Conservation (phyloP, 2,797 vertebrate species). For the Coracias cyanogaster region DNA sequence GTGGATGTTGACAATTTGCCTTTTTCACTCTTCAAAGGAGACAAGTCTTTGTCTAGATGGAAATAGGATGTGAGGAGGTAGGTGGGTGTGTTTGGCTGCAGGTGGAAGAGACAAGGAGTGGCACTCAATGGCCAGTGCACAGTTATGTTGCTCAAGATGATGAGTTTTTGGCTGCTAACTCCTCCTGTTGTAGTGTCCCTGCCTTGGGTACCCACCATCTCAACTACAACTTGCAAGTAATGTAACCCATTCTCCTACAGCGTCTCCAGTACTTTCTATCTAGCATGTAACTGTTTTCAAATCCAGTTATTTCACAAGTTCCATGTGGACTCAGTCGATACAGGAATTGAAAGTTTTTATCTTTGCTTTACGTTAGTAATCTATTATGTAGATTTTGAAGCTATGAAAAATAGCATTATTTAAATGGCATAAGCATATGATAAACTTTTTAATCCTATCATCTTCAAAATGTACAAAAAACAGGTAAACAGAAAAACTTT, state of each 20-base stretch:
- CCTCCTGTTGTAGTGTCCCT: not conserved
- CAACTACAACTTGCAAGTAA: not conserved
- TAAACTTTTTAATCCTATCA: not conserved
- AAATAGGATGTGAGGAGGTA: not conserved
- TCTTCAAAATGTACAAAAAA: not conserved
- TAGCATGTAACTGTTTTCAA: not conserved
- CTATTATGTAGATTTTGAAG: not conserved
- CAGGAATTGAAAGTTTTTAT: not conserved
- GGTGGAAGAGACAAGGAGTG: not conserved
- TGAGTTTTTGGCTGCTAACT: not conserved
- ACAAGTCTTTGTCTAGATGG: not conserved
- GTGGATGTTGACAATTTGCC: not conserved
- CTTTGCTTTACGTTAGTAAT: not conserved
- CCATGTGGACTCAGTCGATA: not conserved
- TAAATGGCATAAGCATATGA: not conserved
- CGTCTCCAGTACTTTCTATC: not conserved
- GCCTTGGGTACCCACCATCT: accelerated
- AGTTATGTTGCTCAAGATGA: not conserved
- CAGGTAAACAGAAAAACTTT: not conserved
- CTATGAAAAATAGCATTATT: not conserved
- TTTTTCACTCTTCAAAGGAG: not conserved
- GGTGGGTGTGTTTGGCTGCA: not conserved
- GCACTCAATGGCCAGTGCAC: too few relatives aligned
- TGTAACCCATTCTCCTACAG: not conserved
- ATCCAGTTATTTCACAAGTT: not conserved